Evolutionary conservation across 1,140 invertebrate genomes (phyloP).

Genomic region (Latrodectus geometricus): DNA sequence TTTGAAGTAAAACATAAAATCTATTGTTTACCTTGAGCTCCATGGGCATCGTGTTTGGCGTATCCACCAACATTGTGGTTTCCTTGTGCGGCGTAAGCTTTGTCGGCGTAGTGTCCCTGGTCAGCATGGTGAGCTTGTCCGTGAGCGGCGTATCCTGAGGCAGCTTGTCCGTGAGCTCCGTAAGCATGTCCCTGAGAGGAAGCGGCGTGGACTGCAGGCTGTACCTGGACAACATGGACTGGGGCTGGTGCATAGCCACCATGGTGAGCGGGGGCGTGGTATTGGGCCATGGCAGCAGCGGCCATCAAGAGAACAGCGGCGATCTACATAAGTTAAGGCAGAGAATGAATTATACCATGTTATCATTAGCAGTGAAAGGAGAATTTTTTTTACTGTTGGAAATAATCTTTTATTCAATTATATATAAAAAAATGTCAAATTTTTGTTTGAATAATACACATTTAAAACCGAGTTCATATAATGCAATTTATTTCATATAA

Average conservation of each 20-base stretch:
- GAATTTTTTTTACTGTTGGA: too few relatives aligned
- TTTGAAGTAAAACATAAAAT: not conserved
- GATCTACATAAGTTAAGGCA: constrained; percentile 5
- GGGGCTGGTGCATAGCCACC: not conserved
- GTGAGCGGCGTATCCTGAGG: constrained; percentile 39
- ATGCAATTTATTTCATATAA: too few relatives aligned
- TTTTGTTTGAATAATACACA: too few relatives aligned
- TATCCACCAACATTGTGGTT: constrained; percentile 36
- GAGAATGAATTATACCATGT: too few relatives aligned
- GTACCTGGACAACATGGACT: constrained; percentile 8
- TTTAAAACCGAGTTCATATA: too few relatives aligned
- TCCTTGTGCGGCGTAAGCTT: constrained; percentile 27
- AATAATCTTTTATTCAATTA: too few relatives aligned
- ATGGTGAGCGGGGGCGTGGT: not conserved
- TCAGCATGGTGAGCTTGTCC: constrained; percentile 29
- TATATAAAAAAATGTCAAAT: too few relatives aligned
- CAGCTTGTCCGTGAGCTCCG: constrained; percentile 35
- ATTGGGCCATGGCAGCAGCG: constrained; percentile 43
- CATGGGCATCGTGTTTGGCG: constrained; percentile 37
- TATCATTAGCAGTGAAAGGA: too few relatives aligned
- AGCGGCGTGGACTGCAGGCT: not conserved
- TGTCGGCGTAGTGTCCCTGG: constrained; percentile 29
- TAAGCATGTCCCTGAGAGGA: constrained; percentile 28
- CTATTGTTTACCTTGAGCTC: constrained; percentile 21
- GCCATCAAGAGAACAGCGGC: constrained; percentile 30